Conservation (phyloP, 2,888 invertebrate genomes). For the Scotopteryx bipunctaria region DNA sequence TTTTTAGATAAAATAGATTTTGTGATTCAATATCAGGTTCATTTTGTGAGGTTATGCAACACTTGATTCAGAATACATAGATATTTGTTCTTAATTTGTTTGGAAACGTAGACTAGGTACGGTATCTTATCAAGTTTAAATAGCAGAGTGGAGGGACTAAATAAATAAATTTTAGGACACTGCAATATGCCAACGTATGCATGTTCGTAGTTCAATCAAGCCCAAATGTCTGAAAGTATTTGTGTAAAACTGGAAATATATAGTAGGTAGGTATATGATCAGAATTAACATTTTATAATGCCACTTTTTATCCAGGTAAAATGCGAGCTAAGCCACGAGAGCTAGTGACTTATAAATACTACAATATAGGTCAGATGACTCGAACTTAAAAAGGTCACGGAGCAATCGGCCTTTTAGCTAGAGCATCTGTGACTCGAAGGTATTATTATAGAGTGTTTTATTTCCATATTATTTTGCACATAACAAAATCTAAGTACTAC, state of each 20-base stretch:
- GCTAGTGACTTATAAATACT: slow-evolving; percentile 2
- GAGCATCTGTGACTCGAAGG: neutral
- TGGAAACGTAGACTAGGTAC: slow-evolving; percentile 17
- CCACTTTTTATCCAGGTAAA: neutral
- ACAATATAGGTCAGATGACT: slow-evolving; percentile 2
- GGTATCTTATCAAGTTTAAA: slow-evolving; percentile 33
- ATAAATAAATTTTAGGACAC: slow-evolving; percentile 11
- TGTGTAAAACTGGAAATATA: too few relatives aligned
- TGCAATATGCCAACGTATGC: too few relatives aligned
- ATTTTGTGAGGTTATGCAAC: neutral
- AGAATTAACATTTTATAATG: too few relatives aligned
- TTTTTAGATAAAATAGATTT: too few relatives aligned
- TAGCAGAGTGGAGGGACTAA: slow-evolving; percentile 4
- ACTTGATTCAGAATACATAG: slow-evolving; percentile 6
- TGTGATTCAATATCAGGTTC: neutral
- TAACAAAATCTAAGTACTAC: slow-evolving; percentile 12
- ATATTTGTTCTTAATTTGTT: slow-evolving; percentile 16
- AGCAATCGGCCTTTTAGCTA: slow-evolving; percentile 1
- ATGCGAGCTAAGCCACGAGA: neutral
- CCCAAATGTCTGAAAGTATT: too few relatives aligned
- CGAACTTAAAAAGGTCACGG: slow-evolving; percentile 11
- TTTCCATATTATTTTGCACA: slow-evolving; percentile 6
- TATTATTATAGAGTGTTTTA: neutral
- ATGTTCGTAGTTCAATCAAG: too few relatives aligned
- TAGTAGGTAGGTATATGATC: too few relatives aligned